Conservation (phyloP, 2,888 invertebrate species). For the Apamea anceps region DNA sequence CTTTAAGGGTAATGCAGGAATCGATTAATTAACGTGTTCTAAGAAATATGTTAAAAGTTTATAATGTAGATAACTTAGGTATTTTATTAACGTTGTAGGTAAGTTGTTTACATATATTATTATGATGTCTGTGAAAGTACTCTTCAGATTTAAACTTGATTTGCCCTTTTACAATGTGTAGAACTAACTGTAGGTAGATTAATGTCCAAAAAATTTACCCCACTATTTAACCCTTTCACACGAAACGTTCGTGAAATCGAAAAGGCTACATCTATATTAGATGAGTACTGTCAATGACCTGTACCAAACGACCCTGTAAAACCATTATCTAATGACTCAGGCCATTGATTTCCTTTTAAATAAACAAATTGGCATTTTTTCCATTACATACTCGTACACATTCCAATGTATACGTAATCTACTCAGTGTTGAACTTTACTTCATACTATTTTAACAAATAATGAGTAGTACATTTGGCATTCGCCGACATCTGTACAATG, state of each 20-base stretch:
- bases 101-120: background rate
- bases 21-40: slow-evolving; percentile 11
- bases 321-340: slow-evolving; percentile 48
- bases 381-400: background rate
- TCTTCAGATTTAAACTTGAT: too few relatives aligned
- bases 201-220: background rate
- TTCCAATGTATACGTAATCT: slow-evolving; percentile 26
- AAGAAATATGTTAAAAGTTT: slow-evolving; percentile 1
- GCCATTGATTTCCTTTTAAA: slow-evolving; percentile 15
- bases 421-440: slow-evolving; percentile 20
- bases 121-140: background rate
- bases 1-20: background rate
- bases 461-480: slow-evolving; percentile 38
- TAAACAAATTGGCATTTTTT: slow-evolving; percentile 36
- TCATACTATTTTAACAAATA: slow-evolving; percentile 31
- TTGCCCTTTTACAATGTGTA: background rate
- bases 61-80: background rate
- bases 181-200: background rate
- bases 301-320: slow-evolving; percentile 4
- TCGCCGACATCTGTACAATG: slow-evolving; percentile 28
- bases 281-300: slow-evolving; percentile 15
- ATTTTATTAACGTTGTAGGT: background rate
- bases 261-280: background rate
- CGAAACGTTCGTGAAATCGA: background rate
- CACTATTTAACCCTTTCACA: background rate